These are phyloP conservation scores for Drosophila nannoptera DNA, from an alignment of 1,140 invertebrate species.

Conservation along the genomic window DNA sequence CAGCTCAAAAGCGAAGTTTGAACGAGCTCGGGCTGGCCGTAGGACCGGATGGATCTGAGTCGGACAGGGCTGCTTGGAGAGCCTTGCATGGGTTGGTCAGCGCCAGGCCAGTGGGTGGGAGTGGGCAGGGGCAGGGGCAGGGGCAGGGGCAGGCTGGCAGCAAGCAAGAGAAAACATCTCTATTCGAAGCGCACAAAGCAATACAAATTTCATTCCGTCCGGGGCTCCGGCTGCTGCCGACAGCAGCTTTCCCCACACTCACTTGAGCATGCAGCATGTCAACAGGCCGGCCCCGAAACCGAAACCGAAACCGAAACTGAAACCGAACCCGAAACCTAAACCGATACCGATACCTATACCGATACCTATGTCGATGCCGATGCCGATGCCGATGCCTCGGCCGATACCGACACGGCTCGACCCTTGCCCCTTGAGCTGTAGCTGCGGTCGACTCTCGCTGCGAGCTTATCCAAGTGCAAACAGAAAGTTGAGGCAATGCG, in stretches of 20 bases:
- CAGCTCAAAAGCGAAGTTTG: neutral
- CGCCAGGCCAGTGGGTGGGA: neutral
- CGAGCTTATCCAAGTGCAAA: constrained; percentile 13
- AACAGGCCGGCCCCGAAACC: constrained; percentile 29
- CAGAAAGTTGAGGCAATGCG: constrained; percentile 13
- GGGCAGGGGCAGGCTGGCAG: constrained; percentile 14
- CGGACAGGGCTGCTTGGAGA: no score
- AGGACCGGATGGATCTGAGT: no score
- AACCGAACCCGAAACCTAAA: constrained; percentile 16
- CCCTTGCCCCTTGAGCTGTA: no score
- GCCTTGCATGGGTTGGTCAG: no score
- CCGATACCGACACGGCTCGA: no score
- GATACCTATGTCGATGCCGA: constrained; percentile 4
- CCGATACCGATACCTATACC: constrained; percentile 22
- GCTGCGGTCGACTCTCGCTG: neutral
- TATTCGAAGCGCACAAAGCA: constrained; percentile 31
- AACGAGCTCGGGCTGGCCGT: neutral
- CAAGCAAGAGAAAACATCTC: constrained; percentile 5
- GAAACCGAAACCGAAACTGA: constrained; percentile 18
- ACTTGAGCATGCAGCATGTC: constrained; percentile 31
- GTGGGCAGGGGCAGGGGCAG: neutral
- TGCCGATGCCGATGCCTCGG: no score
- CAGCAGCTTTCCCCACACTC: neutral
- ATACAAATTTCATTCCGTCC: constrained; percentile 16
- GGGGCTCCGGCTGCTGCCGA: constrained; percentile 5